Evolutionary conservation across 2,888 invertebrate species (phyloP).

Genomic region (Bombylius major): DNA sequence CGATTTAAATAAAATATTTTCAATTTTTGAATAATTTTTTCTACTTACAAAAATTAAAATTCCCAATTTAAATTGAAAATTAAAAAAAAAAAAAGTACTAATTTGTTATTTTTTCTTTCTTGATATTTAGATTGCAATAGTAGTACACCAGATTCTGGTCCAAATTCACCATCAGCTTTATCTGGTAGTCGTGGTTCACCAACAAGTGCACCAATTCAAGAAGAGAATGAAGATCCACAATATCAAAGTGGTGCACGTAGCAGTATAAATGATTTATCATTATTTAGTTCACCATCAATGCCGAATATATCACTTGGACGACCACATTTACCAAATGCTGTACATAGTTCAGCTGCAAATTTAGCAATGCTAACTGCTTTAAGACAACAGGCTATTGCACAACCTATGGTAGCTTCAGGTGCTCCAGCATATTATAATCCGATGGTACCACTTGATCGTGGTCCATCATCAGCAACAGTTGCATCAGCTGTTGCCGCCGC

Average conservation of each 20-base stretch:
- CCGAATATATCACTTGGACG: constrained; percentile 91
- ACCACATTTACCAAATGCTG: constrained; percentile 45
- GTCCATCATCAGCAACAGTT: constrained; percentile 19
- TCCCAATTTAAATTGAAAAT: too few species aligned
- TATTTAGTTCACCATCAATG: constrained; percentile 92
- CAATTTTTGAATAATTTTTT: too few species aligned
- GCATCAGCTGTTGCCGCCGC: constrained; percentile 22
- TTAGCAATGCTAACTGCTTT: constrained; percentile 31
- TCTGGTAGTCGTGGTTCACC: constrained; percentile 49
- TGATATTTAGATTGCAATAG: constrained; percentile 39
- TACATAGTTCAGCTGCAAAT: constrained; percentile 25
- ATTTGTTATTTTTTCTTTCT: background rate
- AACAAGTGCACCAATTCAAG: constrained; percentile 60
- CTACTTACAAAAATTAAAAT: too few species aligned
- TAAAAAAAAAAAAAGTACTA: too few species aligned
- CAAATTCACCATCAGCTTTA: constrained; percentile 59
- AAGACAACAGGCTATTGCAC: constrained; percentile 23
- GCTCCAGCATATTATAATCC: constrained; percentile 31
- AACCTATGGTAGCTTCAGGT: constrained; percentile 18
- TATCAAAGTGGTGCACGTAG: constrained; percentile 49
- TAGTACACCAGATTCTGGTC: constrained; percentile 61
- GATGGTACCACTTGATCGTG: constrained; percentile 27
- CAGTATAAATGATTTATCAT: constrained; percentile 58
- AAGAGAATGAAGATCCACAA: constrained; percentile 61
- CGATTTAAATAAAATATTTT: too few species aligned